Base-by-base conservation (phyloP, 2,113 vertebrate genomes). In the Oreochromis tanganicae region DNA sequence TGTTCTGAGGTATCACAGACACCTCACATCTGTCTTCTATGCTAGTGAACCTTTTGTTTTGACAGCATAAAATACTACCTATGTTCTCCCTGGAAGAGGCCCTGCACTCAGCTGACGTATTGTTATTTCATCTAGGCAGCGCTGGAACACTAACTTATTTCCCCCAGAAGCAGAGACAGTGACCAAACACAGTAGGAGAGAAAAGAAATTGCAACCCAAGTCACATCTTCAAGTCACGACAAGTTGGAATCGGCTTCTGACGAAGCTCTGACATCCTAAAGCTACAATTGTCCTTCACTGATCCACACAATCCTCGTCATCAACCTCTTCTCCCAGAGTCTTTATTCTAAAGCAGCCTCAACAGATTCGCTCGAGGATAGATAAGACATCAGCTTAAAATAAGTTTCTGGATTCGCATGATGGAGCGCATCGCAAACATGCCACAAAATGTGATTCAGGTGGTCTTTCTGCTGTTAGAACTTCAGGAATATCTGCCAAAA, bases 141-240 rank as follows among this genome's bases (percentile, higher is more conserved):
- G 6, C 14, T n/a, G 12, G 3, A 79, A 87, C 41, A 55, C 36
- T 9, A 43, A 24, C 59, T 34, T 34, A 41, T 84, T 82, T 36
- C 34, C 17, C 14, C 6, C 21, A 52, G 29, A 63, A 84, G 54
- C 80, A 61, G 19, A 10, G 14, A 36, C 52, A 66, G 55, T 52
- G 36, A 38, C 66, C 14, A 87, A 83, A 84, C 29, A 66, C 27
- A 78, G 41, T 66, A 13, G 54, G 9, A 63, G 32, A 88, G 36
- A 91, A 66, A 78, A 89, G 1, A 73, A 78, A 88, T 91, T 82
- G 27, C 24, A 61, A 91, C 68, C 21, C 81, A 7, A 38, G 85
- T 89, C 89, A 87, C 89, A 89, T 85, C 66, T 79, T 85, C 83
- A 57, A 82, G 84, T 90, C 91, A 91, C 36, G 83, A 89, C 89